Conservation (phyloP, 2,888 invertebrate genomes). For the Pinctada fucata region DNA sequence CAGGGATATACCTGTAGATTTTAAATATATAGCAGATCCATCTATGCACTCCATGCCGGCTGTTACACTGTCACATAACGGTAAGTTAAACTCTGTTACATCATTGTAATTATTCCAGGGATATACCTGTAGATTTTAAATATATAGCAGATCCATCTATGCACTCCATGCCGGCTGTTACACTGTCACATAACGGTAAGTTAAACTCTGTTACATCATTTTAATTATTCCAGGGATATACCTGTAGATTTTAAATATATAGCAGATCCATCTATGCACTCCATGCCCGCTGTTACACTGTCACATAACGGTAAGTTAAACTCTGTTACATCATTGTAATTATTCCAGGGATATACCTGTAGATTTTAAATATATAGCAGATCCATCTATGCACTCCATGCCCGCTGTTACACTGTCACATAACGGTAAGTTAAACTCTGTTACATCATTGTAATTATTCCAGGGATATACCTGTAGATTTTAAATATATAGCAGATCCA, state of each 20-base stretch:
- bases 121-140: no score
- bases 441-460: background rate
- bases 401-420: constrained; percentile 96
- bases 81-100: background rate
- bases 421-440: constrained; percentile 81
- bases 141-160: no score
- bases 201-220: no score
- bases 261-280: constrained; percentile 99
- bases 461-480: constrained; percentile 87
- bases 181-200: no score
- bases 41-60: constrained; percentile 99
- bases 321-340: no score
- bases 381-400: constrained; percentile 93
- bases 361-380: constrained; percentile 99
- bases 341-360: constrained; percentile 73
- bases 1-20: constrained; percentile 87
- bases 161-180: no score
- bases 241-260: constrained; percentile 99
- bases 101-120: no score
- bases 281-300: constrained; percentile 96
- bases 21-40: constrained; percentile 99
- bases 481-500: constrained; percentile 99
- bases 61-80: constrained; percentile 94
- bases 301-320: constrained; percentile 87
- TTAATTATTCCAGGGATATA: constrained; percentile 76